Conservation (phyloP, 2,113 vertebrate genomes). For the Lontra canadensis region DNA sequence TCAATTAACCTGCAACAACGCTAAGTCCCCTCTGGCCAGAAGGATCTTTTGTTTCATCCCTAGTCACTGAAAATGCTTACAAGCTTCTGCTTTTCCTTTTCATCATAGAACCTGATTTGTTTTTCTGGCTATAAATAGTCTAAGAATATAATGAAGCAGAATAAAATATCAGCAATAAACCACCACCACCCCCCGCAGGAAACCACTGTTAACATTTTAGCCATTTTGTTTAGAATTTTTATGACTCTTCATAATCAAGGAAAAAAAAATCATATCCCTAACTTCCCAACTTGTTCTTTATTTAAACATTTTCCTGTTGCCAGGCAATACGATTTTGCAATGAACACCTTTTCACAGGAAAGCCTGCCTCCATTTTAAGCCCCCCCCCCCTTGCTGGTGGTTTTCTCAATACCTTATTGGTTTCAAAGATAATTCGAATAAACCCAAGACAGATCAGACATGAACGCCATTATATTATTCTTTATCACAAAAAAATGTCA, state of each 20-base stretch:
- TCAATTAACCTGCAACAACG: conserved; percentile 2
- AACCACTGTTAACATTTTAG: conserved; percentile 28
- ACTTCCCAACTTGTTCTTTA: not conserved
- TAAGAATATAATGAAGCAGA: not conserved
- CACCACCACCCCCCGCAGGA: not conserved
- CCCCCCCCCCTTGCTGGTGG: not conserved
- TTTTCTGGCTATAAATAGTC: conserved; percentile 16
- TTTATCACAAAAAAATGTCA: not conserved
- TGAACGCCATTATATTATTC: not conserved
- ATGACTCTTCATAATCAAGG: conserved; percentile 20
- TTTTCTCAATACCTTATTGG: not conserved
- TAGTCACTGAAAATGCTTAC: conserved; percentile 18
- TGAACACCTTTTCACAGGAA: not conserved
- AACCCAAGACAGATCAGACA: not conserved
- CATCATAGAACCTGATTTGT: not conserved
- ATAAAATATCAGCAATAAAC: not conserved
- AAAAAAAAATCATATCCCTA: not conserved
- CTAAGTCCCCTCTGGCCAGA: not conserved
- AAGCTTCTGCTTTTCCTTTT: not conserved
- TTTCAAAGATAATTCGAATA: not conserved
- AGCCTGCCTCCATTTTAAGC: not conserved
- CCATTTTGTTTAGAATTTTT: conserved; percentile 18
- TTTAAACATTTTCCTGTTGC: not conserved
- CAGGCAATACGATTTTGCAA: not conserved
- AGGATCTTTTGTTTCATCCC: not conserved